Base-by-base conservation (phyloP, 2,113 vertebrate species). In the Nothoprocta pentlandii region DNA sequence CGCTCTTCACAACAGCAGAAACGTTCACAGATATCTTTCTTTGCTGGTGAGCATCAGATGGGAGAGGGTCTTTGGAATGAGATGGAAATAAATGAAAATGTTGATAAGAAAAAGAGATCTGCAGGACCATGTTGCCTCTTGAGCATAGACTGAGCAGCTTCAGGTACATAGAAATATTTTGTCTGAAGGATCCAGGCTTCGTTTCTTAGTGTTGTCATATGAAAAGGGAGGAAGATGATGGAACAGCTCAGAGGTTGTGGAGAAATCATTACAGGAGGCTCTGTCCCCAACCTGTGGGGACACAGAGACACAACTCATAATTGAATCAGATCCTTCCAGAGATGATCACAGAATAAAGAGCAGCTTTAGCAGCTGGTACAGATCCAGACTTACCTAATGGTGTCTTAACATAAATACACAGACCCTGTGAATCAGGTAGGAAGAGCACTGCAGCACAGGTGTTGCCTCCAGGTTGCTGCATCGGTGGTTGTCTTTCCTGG, bases 1-100 rank as follows among this genome's bases (percentile, higher is more conserved):
- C 99, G 2, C 98, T 99, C 56, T 99, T 99, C 96, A 99, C 98
- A 2, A 98, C 99, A 85, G 98, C 98, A 97, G 99, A 99, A 98
- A 99, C 98, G 0, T 99, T 99, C 97, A 99, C 99, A n/a, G 99
- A 99, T 93, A 98, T 99, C 96, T 99, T 99, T 96, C 97, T 99
- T 63, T 99, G 99, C 96, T 99, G 99, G 99, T 99, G 96, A 98
- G 99, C 96, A 79, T 69, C 47, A 34, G 32, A 30, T 16, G n/a
- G 46, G 42, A 61, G 58, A 44, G 16, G 36, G 39, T 39, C 14
- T 95, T 86, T 80, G 79, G 62, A n/a, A 22, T 15, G 36, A 80
- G 22, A 32, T 68, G 19, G 46, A 36, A 59, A 82, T 56, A 32
- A 90, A 66, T 66, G 8, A 17, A 77, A 64, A 73, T 41, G 26